Conservation (phyloP, 2,113 vertebrate genomes). For the Chionis minor region DNA sequence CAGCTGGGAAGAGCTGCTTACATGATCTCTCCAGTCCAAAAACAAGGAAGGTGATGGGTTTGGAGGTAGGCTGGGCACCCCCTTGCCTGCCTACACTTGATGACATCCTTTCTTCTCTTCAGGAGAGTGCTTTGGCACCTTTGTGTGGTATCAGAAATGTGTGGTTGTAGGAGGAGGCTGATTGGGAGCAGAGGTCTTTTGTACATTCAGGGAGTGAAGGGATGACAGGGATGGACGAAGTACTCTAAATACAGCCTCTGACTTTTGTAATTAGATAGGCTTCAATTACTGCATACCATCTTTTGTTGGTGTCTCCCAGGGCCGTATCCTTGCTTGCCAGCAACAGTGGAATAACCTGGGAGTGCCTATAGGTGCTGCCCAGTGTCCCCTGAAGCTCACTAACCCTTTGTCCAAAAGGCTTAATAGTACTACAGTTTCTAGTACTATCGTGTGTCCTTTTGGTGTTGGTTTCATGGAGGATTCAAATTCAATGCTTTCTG, state of each 20-base stretch:
- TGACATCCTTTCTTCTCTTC: not conserved
- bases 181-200: not conserved
- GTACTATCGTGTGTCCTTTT: not conserved
- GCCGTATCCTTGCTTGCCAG: not conserved
- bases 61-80: not conserved
- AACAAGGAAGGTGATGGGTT: fast-evolving
- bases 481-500: not conserved
- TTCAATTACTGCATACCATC: not conserved
- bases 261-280: not conserved
- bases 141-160: not conserved
- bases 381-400: not conserved
- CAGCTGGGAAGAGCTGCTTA: not conserved
- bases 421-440: not conserved
- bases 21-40: not conserved
- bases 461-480: not conserved
- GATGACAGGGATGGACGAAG: fast-evolving
- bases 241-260: not conserved
- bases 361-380: not conserved
- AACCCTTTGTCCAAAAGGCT: not conserved
- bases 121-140: not conserved
- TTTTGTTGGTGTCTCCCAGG: not conserved
- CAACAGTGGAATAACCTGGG: not conserved
- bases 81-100: fast-evolving
- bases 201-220: not conserved
- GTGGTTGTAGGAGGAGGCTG: not conserved